Evolutionary conservation across 1,140 invertebrate species (phyloP), one percentile per base, ranked within the genome.

Genomic region (Lepidotrigona ventralis): DNA sequence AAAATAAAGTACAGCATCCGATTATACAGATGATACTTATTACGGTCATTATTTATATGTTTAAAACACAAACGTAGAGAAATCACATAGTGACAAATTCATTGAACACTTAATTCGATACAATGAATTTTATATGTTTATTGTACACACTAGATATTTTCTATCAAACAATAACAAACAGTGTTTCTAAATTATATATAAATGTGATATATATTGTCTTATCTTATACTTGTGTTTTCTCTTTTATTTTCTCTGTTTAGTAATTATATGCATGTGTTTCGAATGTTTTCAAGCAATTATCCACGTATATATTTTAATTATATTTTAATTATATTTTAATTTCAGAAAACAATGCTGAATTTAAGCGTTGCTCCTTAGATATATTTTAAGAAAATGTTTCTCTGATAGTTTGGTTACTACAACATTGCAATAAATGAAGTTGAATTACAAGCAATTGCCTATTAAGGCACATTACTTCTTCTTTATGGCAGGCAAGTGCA

Each of bases 391-490:
- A 17, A 21, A 46, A 54, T 26, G 53, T 81, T 39, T 56, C 68
- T 51, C 6, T 29, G 23, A 51, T 33, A 17, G 19, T 17, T 19
- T 56, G 11, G 1, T 51, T 51, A 29, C 0, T 5, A 3, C 21
- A 56, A 33, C 0, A 11, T 17, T 33, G 66, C 1, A 95, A 95
- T 93, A 33, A 19, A 93, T 95, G 83, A 95, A 95, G 90, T 94
- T 97, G n/a, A 96, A 97, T 91, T 94, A 89, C 75, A 94, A 95
- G 58, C 94, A 97, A 66, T 86, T 97, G 91, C 97, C 97, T 15
- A 95, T 97, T n/a, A 97, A 97, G 94, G 95, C 95, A 2, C 97
- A 97, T 91, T 97, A 95, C 85, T 97, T 97, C 91, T 97, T 97
- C 90, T 97, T 97, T 86, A 97, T 97, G 95, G 96, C 96, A 88